A percentile compares a stretch with the other conserved stretches of the same genome.
Conservation (phyloP, 2,888 invertebrate genomes). For the Asteroscopus sphinx region DNA sequence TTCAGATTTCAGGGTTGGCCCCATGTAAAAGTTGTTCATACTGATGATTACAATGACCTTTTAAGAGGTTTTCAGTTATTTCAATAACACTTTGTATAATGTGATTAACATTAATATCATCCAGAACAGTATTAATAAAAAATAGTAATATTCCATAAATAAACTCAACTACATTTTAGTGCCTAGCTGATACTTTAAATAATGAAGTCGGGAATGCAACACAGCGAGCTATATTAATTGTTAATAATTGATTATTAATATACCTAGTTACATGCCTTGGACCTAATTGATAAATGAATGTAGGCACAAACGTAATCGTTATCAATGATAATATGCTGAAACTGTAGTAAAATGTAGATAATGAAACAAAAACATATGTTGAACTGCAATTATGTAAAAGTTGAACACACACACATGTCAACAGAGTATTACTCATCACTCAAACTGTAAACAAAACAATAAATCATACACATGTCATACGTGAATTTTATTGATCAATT, state of each 20-base stretch:
- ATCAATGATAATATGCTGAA: slow-evolving; percentile 31
- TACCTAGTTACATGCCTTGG: slow-evolving; percentile 14
- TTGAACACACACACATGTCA: slow-evolving; percentile 30
- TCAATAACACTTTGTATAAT: no score
- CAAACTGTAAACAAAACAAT: slow-evolving; percentile 63
- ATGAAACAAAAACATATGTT: slow-evolving; percentile 26
- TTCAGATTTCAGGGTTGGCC: no score
- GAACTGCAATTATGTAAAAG: slow-evolving; percentile 28
- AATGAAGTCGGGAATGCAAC: slow-evolving; percentile 2
- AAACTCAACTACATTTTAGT: no score
- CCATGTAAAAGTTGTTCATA: no score
- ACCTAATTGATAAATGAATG: slow-evolving; percentile 38
- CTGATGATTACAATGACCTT: no score
- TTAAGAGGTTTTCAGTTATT: no score
- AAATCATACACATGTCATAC: slow-evolving; percentile 55
- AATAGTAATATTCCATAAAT: no score
- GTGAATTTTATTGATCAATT: slow-evolving; percentile 58
- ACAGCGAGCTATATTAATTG: slow-evolving; percentile 25
- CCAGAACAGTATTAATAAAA: no score
- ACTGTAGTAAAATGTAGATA: slow-evolving; percentile 6
- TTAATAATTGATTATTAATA: slow-evolving; percentile 46
- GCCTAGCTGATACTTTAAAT: slow-evolving; percentile 8
- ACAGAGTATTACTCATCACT: slow-evolving; percentile 45
- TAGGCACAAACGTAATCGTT: slow-evolving; percentile 20
- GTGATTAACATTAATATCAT: no score